Conservation (phyloP, 2,888 invertebrate species). For the Bunonema sp. region DNA sequence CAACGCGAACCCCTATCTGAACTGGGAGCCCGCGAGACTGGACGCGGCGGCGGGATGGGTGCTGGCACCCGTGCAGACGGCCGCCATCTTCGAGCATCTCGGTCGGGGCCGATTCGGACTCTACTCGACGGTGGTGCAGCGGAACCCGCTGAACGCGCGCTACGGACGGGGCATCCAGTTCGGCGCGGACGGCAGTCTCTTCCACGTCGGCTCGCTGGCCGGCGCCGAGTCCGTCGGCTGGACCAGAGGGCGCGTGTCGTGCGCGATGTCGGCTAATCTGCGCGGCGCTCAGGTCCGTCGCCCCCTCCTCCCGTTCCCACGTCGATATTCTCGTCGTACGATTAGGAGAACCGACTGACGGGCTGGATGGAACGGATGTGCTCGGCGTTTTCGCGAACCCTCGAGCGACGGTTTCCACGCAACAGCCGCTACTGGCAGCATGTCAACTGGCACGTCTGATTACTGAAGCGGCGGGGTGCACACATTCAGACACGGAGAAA, state of each 20-base stretch:
- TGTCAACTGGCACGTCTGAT: neutral
- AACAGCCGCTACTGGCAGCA: no score
- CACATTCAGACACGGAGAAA: neutral
- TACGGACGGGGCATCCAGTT: constrained; percentile 1
- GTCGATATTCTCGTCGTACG: no score
- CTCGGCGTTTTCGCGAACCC: no score
- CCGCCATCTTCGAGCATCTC: neutral
- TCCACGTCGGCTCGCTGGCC: constrained; percentile 2
- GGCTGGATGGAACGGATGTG: constrained; percentile 1
- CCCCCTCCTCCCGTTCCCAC: no score
- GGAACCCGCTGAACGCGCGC: neutral
- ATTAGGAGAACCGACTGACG: constrained; percentile 2
- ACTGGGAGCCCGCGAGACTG: constrained; percentile 18
- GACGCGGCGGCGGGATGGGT: constrained; percentile 28
- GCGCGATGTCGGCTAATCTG: neutral
- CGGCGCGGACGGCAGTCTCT: neutral
- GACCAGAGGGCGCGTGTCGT: constrained; percentile 1
- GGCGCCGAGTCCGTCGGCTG: constrained; percentile 1
- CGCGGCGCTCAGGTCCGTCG: constrained; percentile 2
- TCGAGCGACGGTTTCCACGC: no score
- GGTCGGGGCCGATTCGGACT: neutral
- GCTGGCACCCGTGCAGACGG: constrained; percentile 6
- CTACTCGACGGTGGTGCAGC: neutral
- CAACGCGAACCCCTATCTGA: constrained; percentile 26
- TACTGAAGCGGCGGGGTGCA: neutral